phyloP scores from a whole-genome alignment of 2,888 invertebrate species.

The Pemphredon lugubris region DNA sequence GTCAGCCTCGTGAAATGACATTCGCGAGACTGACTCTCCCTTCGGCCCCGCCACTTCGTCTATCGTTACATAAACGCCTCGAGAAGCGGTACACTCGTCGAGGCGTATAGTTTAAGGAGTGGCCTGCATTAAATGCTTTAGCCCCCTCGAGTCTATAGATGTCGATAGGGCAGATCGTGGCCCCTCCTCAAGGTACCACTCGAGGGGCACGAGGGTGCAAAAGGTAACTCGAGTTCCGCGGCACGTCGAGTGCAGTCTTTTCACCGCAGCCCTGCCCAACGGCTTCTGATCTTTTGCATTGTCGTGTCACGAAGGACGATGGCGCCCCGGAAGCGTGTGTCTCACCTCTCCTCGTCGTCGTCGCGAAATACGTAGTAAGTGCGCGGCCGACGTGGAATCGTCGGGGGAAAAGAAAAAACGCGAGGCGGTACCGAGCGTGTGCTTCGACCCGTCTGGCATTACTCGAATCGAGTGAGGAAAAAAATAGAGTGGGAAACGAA shows the following conservation, averaged over 20 bases:
- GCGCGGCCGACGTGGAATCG: too few species aligned
- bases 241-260: conserved; percentile 70
- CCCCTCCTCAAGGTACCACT: conserved; percentile 57
- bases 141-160: conserved; percentile 67
- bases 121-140: conserved; percentile 62
- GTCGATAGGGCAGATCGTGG: conserved; percentile 79
- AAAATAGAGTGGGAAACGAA: too few species aligned
- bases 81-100: conserved; percentile 33
- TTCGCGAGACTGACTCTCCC: conserved; percentile 9
- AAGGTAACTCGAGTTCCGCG: conserved; percentile 67
- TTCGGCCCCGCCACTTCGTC: conserved; percentile 1
- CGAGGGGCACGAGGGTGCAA: conserved; percentile 54
- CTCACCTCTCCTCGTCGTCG: not conserved
- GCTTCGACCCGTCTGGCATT: too few species aligned
- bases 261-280: conserved; percentile 66
- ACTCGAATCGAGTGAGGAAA: too few species aligned
- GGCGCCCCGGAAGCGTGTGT: conserved; percentile 46
- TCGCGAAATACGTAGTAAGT: not conserved
- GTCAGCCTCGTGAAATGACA: conserved; percentile 15
- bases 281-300: conserved; percentile 74
- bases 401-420: too few species aligned
- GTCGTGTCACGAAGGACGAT: conserved; percentile 75
- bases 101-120: conserved; percentile 33
- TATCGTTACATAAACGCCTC: conserved; percentile 30
- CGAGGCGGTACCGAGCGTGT: too few species aligned